Percentiles rank a stretch among this genome's conserved stretches.
Evolutionary conservation across 2,113 vertebrate genomes (phyloP).

Genomic region (Paracanthobrama guichenoti): DNA sequence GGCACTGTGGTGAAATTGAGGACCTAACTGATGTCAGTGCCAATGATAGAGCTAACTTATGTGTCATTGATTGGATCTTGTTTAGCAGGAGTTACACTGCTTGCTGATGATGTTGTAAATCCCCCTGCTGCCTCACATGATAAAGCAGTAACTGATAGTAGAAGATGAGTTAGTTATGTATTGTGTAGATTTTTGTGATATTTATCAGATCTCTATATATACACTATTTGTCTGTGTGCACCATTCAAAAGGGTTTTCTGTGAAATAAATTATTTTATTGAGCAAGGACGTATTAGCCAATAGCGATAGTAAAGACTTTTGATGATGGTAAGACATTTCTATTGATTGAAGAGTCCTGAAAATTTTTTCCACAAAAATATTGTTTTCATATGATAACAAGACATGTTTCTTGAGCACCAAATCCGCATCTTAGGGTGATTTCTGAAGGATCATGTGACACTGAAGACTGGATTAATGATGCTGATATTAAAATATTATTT

Average conservation of each 20-base stretch:
- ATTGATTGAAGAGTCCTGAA: not conserved
- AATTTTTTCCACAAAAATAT: not conserved
- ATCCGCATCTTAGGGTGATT: not conserved
- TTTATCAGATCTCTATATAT: not conserved
- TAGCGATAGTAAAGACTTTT: not conserved
- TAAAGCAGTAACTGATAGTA: not conserved
- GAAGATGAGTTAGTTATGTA: not conserved
- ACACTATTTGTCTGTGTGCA: not conserved
- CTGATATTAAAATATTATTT: too few relatives aligned
- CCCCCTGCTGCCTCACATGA: not conserved
- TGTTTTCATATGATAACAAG: not conserved
- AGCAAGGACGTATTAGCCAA: not conserved
- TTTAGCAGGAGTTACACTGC: not conserved
- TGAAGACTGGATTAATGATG: too few relatives aligned
- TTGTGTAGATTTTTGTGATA: not conserved
- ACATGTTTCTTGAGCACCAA: not conserved
- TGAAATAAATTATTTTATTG: not conserved
- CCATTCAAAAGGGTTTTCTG: not conserved
- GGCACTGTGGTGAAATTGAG: slow-evolving; percentile 3
- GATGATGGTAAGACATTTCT: not conserved
- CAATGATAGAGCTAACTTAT: slow-evolving; percentile 20
- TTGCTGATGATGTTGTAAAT: slow-evolving; percentile 16
- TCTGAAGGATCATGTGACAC: not conserved
- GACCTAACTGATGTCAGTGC: slow-evolving; percentile 8
- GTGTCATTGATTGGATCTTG: slow-evolving; percentile 11